phyloP scores from a whole-genome alignment of 2,113 vertebrate genomes.

The Lethenteron camtschaticum region DNA sequence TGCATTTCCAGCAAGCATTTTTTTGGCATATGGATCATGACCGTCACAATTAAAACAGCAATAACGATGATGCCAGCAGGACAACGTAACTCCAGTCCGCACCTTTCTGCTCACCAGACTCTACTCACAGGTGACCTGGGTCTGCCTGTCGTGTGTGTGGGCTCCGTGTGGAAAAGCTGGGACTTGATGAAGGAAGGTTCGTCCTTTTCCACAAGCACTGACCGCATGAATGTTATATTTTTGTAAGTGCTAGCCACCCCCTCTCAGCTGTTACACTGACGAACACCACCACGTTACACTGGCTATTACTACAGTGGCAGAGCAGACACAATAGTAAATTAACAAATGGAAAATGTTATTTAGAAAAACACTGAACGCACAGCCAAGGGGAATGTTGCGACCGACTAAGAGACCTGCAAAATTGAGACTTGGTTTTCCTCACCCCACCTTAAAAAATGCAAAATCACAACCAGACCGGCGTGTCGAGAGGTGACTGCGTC shows the following conservation, averaged over 20 bases:
- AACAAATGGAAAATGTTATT: not conserved
- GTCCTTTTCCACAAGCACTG: conserved; percentile 7
- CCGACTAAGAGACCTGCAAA: too few relatives aligned
- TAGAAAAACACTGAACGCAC: too few relatives aligned
- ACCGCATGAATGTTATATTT: not conserved
- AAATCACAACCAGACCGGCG: too few relatives aligned
- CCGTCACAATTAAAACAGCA: too few relatives aligned
- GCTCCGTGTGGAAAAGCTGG: conserved; percentile 88
- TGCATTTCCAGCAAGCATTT: too few relatives aligned
- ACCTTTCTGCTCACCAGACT: conserved; percentile 20
- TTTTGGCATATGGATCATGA: too few relatives aligned
- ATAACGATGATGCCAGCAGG: too few relatives aligned
- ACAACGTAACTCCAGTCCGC: too few relatives aligned
- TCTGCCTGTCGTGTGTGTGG: conserved; percentile 65
- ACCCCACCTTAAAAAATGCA: too few relatives aligned
- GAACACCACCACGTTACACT: not conserved
- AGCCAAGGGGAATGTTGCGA: too few relatives aligned
- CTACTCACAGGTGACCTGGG: conserved; percentile 34
- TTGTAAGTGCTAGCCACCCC: not conserved
- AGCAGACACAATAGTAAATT: not conserved
- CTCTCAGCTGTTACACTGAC: not conserved
- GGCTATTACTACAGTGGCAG: not conserved
- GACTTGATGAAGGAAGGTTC: conserved; percentile 42
- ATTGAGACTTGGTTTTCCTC: too few relatives aligned
- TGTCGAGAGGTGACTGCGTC: too few relatives aligned